Evolutionary conservation across 2,113 vertebrate species (phyloP).

Genomic region (Uria aalge): DNA sequence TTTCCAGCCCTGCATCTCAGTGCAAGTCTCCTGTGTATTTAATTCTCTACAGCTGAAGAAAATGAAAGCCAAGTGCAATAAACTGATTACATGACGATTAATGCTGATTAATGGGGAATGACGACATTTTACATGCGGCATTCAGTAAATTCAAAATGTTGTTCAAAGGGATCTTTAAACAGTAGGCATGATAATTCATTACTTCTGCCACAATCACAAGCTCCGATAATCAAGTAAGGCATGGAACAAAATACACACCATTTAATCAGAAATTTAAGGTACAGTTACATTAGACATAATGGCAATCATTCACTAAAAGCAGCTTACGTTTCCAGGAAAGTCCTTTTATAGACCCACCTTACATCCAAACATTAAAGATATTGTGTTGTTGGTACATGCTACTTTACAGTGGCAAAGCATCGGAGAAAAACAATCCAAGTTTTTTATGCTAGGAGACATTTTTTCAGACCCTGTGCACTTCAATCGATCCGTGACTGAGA

Average conservation of each 20-base stretch:
- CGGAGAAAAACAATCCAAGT: slow-evolving; percentile 86
- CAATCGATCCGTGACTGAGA: slow-evolving; percentile 70
- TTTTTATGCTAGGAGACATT: slow-evolving; percentile 82
- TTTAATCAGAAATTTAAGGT: slow-evolving; percentile 14
- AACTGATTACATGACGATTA: slow-evolving; percentile 61
- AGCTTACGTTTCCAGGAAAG: slow-evolving; percentile 48
- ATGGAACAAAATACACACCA: slow-evolving; percentile 32
- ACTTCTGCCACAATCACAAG: slow-evolving; percentile 16
- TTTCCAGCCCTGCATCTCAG: slow-evolving; percentile 44
- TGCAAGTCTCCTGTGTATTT: slow-evolving; percentile 38
- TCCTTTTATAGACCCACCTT: slow-evolving; percentile 82
- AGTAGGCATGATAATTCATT: slow-evolving; percentile 23
- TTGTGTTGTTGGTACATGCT: slow-evolving; percentile 85
- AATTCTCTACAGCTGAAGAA: slow-evolving; percentile 49
- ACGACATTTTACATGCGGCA: slow-evolving; percentile 36
- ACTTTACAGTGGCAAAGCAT: slow-evolving; percentile 90
- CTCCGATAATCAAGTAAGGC: neutral
- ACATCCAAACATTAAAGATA: slow-evolving; percentile 91
- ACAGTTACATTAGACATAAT: slow-evolving; percentile 1
- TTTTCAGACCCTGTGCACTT: slow-evolving; percentile 79
- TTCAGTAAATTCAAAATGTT: slow-evolving; percentile 31
- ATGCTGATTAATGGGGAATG: slow-evolving; percentile 53
- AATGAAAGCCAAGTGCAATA: slow-evolving; percentile 57
- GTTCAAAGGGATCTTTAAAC: slow-evolving; percentile 19
- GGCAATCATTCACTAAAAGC: slow-evolving; percentile 34